phyloP scores from a whole-genome alignment of 2,888 invertebrate species.

The Crocallis elinguaria region DNA sequence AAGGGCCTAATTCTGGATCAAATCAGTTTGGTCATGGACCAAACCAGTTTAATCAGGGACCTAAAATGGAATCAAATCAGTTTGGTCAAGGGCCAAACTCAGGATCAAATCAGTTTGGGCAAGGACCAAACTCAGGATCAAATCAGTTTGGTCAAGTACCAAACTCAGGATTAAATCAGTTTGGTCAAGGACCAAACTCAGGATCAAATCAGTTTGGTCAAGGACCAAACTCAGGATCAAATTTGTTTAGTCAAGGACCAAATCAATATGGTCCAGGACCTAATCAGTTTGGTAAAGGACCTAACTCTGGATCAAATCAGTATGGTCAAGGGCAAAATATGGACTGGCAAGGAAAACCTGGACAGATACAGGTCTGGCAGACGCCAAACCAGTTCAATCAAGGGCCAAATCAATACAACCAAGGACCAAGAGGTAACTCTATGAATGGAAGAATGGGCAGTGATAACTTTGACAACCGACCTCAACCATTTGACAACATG shows the following conservation, averaged over 20 bases:
- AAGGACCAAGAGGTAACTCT: constrained; percentile 46
- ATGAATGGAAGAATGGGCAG: constrained; percentile 50
- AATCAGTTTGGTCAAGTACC: constrained; percentile 10
- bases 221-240: constrained; percentile 1
- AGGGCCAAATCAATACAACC: constrained; percentile 5
- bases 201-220: constrained; percentile 2
- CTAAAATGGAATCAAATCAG: too few species aligned
- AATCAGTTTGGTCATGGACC: constrained; percentile 20
- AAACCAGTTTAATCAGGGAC: constrained; percentile 10
- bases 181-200: constrained; percentile 4
- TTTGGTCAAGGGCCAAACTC: constrained; percentile 5
- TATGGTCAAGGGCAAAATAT: constrained; percentile 20
- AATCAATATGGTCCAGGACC: constrained; percentile 7
- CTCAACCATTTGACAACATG: constrained; percentile 32
- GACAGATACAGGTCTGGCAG: neutral
- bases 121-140: constrained; percentile 2
- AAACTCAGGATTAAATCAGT: constrained; percentile 2
- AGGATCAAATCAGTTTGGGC: constrained; percentile 5
- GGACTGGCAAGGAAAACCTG: constrained; percentile 7
- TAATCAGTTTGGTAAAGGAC: constrained; percentile 1
- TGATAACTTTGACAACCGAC: constrained; percentile 43
- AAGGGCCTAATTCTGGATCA: too few species aligned
- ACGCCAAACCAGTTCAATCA: constrained; percentile 5
- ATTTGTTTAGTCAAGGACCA: constrained; percentile 3
- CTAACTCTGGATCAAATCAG: neutral